Conservation (phyloP, 2,888 invertebrate species). For the Drosophila nr. perissopoda region DNA sequence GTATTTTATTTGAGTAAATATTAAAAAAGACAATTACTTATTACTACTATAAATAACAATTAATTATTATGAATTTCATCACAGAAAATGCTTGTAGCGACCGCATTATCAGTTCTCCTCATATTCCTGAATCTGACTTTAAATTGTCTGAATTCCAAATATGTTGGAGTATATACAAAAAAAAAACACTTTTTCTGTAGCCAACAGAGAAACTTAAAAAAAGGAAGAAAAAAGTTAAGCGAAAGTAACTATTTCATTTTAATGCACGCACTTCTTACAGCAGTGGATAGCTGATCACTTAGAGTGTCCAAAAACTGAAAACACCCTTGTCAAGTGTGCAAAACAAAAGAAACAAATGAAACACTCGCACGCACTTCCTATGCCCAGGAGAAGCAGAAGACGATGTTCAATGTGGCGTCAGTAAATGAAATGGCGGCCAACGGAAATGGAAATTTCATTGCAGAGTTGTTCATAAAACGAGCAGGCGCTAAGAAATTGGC, state of each 20-base stretch:
- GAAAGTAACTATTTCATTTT: neutral
- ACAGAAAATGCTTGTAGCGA: neutral
- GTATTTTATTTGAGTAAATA: neutral
- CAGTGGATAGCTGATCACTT: neutral
- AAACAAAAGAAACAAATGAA: slow-evolving; percentile 11
- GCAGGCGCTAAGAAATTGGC: slow-evolving; percentile 58
- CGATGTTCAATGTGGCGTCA: slow-evolving; percentile 18
- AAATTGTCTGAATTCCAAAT: neutral
- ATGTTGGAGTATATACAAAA: neutral
- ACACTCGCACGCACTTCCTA: neutral
- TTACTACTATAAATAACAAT: neutral
- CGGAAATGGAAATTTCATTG: slow-evolving; percentile 64
- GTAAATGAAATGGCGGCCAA: slow-evolving; percentile 63
- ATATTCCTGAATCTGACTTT: neutral
- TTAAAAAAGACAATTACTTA: neutral
- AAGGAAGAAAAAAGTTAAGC: too few relatives aligned
- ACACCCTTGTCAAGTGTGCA: neutral
- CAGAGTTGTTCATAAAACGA: slow-evolving; percentile 60
- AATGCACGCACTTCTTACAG: neutral
- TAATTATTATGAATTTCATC: neutral
- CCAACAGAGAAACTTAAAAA: neutral
- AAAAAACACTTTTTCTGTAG: accelerated
- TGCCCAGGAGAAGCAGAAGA: neutral
- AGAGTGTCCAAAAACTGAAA: neutral
- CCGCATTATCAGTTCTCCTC: neutral